phyloP scores from a whole-genome alignment of 2,888 invertebrate species.

The Rhingia campestris region DNA sequence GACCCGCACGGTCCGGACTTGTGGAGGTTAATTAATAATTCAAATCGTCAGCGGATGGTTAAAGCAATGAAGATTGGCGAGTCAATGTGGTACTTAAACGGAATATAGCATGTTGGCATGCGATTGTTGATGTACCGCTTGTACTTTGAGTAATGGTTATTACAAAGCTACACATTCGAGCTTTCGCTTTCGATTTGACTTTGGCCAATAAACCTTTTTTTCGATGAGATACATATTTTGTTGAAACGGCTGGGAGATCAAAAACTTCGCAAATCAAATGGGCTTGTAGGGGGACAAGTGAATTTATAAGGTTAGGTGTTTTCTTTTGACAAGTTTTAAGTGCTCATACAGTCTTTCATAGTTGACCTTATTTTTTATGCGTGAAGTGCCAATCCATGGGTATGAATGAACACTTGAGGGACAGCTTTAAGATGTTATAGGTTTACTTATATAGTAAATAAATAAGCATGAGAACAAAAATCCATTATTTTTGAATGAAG shows the following conservation, averaged over 20 bases:
- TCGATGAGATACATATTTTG: neutral
- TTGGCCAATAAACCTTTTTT: conserved; percentile 23
- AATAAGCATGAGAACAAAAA: no score
- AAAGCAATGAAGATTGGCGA: neutral
- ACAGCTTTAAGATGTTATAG: no score
- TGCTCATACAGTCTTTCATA: no score
- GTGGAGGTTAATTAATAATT: conserved; percentile 37
- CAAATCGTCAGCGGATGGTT: conserved; percentile 2
- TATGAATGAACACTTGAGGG: no score
- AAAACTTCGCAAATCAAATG: neutral
- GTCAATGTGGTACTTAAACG: conserved; percentile 1
- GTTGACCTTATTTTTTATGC: no score
- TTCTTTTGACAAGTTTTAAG: no score
- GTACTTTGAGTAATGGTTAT: neutral
- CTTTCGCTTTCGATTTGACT: conserved; percentile 13
- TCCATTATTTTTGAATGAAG: no score
- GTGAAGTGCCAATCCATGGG: no score
- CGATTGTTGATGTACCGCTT: neutral
- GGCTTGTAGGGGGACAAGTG: neutral
- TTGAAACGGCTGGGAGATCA: conserved; percentile 1
- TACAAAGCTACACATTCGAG: neutral
- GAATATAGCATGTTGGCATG: conserved; percentile 8
- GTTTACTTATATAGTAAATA: no score
- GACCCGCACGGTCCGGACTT: conserved; percentile 3
- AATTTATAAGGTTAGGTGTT: no score